phyloP scores from a whole-genome alignment of 1,140 invertebrate genomes.

The Bombus terrestris region DNA sequence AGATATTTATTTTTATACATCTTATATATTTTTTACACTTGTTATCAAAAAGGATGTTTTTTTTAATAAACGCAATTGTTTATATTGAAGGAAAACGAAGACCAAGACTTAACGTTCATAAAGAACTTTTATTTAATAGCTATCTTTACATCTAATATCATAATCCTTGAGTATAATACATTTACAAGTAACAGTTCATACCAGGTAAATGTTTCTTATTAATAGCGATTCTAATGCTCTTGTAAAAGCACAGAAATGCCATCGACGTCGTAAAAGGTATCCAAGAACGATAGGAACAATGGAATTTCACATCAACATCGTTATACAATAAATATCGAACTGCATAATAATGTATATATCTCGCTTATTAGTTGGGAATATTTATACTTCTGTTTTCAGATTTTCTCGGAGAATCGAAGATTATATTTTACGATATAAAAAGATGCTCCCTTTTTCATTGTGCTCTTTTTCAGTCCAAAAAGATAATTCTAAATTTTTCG shows the following conservation, averaged over 20 bases:
- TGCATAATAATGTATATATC: slow-evolving; percentile 15
- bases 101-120: slow-evolving; percentile 17
- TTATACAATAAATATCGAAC: slow-evolving; percentile 52
- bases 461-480: neutral
- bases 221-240: slow-evolving; percentile 25
- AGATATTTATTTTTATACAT: slow-evolving; percentile 49
- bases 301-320: slow-evolving; percentile 54
- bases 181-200: slow-evolving; percentile 65
- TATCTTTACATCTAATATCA: slow-evolving; percentile 71
- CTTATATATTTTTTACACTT: slow-evolving; percentile 46
- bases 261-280: slow-evolving; percentile 24
- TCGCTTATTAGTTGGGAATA: slow-evolving; percentile 6
- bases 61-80: neutral
- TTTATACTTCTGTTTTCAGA: slow-evolving; percentile 3
- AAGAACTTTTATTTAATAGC: slow-evolving; percentile 70
- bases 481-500: neutral
- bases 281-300: slow-evolving; percentile 67
- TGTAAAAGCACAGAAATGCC: slow-evolving; percentile 27
- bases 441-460: neutral
- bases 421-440: slow-evolving; percentile 6
- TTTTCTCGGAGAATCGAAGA: slow-evolving; percentile 1
- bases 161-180: slow-evolving; percentile 64
- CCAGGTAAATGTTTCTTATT: slow-evolving; percentile 55
- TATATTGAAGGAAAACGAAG: slow-evolving; percentile 7
- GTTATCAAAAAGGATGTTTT: slow-evolving; percentile 39